Evolutionary conservation across 1,140 invertebrate genomes (phyloP), one percentile per base, ranked within the genome.

Genomic region (Bombus polaris): DNA sequence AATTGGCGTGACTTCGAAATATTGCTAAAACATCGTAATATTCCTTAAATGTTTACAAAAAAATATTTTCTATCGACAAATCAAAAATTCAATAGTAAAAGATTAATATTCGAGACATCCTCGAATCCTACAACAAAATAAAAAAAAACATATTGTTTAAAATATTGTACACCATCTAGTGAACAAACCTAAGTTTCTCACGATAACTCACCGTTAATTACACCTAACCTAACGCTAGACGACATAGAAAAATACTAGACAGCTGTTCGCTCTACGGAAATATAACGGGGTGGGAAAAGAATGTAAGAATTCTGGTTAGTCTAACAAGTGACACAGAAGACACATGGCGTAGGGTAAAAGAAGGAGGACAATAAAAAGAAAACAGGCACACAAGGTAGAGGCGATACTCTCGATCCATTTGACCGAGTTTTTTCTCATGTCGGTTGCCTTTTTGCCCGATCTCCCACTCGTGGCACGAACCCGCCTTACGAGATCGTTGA

Each of bases 341-440:
- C 47, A 47, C n/a, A 28, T 42, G 37, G 35, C 28, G 3, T n/a
- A 68, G 57, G 68, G 32, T 65, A 44, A 35, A 62, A 25, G 71
- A 73, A 85, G 59, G 35, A 68, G 78, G 57, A 81, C 70, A 8
- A n/a, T 62, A 57, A 75, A 68, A 75, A 85, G 59, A 37, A 74
- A 62, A 75, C 70, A 47, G 77, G 57, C 44, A 35, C 53, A 62
- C 47, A 53, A 53, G 47, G 47, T 53, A 62, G 59, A 74, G 84
- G 71, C 78, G 78, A 85, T 81, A 81, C 71, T 81, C 79, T 81
- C 79, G 84, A 85, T 85, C 79, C 84, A 81, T 85, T 85, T 85
- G 84, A 85, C 84, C 84, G 78, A 85, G 84, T 85, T 85, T 85
- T 53, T 85, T 85, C 84, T 85, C 75, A 85, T 62, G 84, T 81